phyloP scores from a whole-genome alignment of 2,797 vertebrate species.

The Coregonus suidteri region DNA sequence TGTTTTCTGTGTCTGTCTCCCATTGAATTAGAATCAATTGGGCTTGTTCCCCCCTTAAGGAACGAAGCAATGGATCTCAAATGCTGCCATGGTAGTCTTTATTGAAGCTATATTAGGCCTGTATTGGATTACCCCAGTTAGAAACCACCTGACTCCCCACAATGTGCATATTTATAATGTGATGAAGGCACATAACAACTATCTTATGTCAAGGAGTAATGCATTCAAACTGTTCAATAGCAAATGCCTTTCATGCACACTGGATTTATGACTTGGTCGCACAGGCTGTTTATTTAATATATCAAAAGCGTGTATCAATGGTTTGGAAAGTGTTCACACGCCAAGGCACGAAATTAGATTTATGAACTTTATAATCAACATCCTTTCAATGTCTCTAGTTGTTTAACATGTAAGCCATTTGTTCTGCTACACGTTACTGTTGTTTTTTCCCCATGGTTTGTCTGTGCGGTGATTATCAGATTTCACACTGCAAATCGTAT shows the following conservation, averaged over 20 bases:
- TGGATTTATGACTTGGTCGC: slow-evolving; percentile 19
- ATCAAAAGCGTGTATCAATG: slow-evolving; percentile 41
- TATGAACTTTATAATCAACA: slow-evolving; percentile 45
- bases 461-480: slow-evolving; percentile 21
- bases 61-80: slow-evolving; percentile 40
- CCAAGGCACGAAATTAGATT: slow-evolving; percentile 41
- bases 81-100: slow-evolving; percentile 31
- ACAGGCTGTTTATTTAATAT: slow-evolving; percentile 35
- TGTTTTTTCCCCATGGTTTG: slow-evolving; percentile 29
- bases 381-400: slow-evolving; percentile 32
- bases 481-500: slow-evolving; percentile 46
- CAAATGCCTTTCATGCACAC: slow-evolving; percentile 37
- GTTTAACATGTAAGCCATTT: slow-evolving; percentile 20
- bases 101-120: slow-evolving; percentile 32
- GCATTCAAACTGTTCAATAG: slow-evolving; percentile 29
- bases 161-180: slow-evolving; percentile 26
- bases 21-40: slow-evolving; percentile 19
- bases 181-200: slow-evolving; percentile 25
- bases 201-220: slow-evolving; percentile 21
- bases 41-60: slow-evolving; percentile 25
- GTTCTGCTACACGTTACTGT: slow-evolving; percentile 20
- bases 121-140: slow-evolving; percentile 29
- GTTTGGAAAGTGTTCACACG: slow-evolving; percentile 24
- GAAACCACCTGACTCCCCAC: slow-evolving; percentile 35
- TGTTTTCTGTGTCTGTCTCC: slow-evolving; percentile 28